Base-by-base conservation (phyloP, 1,140 invertebrate genomes). In the Aphelenchoides avenae region DNA sequence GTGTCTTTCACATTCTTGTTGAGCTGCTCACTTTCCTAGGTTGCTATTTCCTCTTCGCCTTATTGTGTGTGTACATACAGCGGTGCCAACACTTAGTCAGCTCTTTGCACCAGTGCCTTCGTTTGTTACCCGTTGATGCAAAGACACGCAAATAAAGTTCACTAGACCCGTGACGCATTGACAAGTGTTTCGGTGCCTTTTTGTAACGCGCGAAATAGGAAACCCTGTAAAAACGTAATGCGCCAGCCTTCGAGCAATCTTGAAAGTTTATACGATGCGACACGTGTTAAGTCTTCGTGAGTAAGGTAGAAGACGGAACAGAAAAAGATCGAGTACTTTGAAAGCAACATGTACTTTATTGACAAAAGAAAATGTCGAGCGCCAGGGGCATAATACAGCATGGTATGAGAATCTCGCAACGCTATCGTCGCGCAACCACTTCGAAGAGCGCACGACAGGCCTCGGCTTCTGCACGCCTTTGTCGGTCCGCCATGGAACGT, bases 401-500 rank as follows among this genome's bases (percentile, higher is more conserved):
- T n/a, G n/a, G n/a, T n/a, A n/a, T n/a, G n/a, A n/a, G n/a, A n/a
- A n/a, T n/a, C n/a, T n/a, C n/a, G n/a, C n/a, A n/a, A n/a, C n/a
- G 26, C 34, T 15, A 46, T 27, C 24, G 29, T 46, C 13, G 3
- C n/a, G 29, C 43, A 26, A 46, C 43, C 15, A 46, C 43, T 46
- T 46, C 26, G n/a, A 46, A 46, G n/a, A 46, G 43, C 13, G 29
- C 34, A 29, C 34, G n/a, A 26, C 43, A 46, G 26, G 34, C 3
- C 5, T 27, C 24, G 15, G 29, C 43, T 30, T 15, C 34, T 46
- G 3, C 27, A 41, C 20, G 39, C 7, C 18, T 7, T 41, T 3
- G 18, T 41, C 7, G 18, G 18, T 41, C 39, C 27, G 4, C 18
- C 27, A 22, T 7, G 3, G 18, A 18, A 22, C 39, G 20, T 41